These are phyloP conservation scores for Nixonia krombeini DNA, from an alignment of 1,140 invertebrate species.

Conservation along the genomic window DNA sequence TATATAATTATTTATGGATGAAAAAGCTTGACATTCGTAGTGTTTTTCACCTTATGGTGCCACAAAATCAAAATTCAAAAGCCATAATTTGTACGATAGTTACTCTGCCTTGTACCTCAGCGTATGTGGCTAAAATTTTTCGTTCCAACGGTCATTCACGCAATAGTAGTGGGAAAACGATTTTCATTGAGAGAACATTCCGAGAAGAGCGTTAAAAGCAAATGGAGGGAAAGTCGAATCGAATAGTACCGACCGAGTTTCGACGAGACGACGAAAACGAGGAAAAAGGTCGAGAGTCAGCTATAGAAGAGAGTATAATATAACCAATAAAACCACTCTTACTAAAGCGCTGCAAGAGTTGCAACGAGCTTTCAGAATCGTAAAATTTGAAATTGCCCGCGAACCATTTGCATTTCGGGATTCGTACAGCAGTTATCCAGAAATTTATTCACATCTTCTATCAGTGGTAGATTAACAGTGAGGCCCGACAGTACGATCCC, in stretches of 20 bases:
- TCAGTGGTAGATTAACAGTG: slow-evolving; percentile 12
- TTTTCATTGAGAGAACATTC: slow-evolving; percentile 46
- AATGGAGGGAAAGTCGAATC: slow-evolving; percentile 38
- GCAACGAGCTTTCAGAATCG: slow-evolving; percentile 52
- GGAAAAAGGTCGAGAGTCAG: slow-evolving; percentile 33
- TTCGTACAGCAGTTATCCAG: slow-evolving; percentile 45
- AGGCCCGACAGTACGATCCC: background rate
- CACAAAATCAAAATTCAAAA: too few relatives aligned
- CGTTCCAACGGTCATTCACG: slow-evolving; percentile 25
- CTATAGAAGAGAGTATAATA: slow-evolving; percentile 34
- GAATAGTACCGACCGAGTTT: slow-evolving; percentile 17
- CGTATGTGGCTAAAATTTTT: slow-evolving; percentile 18
- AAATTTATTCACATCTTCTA: slow-evolving; percentile 54
- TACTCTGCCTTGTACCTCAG: too few relatives aligned
- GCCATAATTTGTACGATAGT: too few relatives aligned
- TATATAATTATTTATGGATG: too few relatives aligned
- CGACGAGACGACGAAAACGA: slow-evolving; percentile 28
- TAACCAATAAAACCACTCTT: slow-evolving; percentile 44
- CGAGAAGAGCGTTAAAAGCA: slow-evolving; percentile 41
- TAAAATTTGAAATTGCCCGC: slow-evolving; percentile 60
- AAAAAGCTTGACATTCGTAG: too few relatives aligned
- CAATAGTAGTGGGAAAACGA: slow-evolving; percentile 22
- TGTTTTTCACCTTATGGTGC: too few relatives aligned
- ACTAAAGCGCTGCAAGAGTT: slow-evolving; percentile 7
- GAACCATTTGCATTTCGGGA: slow-evolving; percentile 59